Conservation (phyloP, 1,140 invertebrate genomes). For the Metopolophium dirhodum region DNA sequence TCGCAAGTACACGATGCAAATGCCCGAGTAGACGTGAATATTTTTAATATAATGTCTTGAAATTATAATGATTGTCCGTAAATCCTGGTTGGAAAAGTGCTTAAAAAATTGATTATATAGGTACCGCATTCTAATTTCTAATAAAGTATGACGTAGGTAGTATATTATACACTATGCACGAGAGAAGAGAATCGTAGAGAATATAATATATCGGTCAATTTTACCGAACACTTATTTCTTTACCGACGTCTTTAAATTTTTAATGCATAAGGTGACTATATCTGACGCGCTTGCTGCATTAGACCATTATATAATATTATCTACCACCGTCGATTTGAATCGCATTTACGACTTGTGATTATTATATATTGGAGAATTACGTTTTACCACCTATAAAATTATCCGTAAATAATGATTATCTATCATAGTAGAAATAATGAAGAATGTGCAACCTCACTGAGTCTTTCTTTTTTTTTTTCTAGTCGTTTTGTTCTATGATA, state of each 20-base stretch:
- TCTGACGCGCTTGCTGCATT: background rate
- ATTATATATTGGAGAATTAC: constrained; percentile 9
- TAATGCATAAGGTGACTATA: background rate
- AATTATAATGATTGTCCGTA: background rate
- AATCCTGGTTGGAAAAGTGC: background rate
- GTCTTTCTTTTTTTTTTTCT: background rate
- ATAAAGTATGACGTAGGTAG: background rate
- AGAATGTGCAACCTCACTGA: background rate
- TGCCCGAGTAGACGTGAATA: background rate
- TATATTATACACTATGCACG: background rate
- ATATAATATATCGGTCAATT: constrained; percentile 12
- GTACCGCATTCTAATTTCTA: background rate
- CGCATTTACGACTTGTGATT: background rate
- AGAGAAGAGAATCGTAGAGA: background rate
- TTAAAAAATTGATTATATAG: background rate
- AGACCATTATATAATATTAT: background rate
- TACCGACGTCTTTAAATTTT: background rate
- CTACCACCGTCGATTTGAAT: background rate
- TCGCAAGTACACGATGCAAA: background rate
- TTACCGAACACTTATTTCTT: background rate
- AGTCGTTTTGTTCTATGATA: background rate
- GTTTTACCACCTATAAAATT: constrained; percentile 9
- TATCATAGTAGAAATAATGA: background rate
- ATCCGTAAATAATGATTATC: background rate
- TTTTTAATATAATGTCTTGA: background rate